Base-by-base conservation (phyloP, 2,113 vertebrate species). In the Anguilla japonica region DNA sequence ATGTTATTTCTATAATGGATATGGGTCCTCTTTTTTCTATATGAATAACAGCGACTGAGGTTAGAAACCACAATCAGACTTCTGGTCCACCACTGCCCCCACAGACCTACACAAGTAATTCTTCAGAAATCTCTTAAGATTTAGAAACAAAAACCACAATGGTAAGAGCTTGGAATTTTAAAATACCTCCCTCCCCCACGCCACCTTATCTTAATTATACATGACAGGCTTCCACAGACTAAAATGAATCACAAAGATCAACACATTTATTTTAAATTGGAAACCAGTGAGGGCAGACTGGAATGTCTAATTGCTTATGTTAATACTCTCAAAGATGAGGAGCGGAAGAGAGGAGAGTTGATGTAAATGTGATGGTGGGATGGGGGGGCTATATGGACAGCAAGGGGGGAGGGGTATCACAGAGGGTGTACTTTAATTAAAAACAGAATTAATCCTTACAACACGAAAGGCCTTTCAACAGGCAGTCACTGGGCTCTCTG, bases 281-380 rank as follows among this genome's bases (percentile, higher is more conserved):
- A 60, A 93, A 85, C 88, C 87, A 85, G 90, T 89, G 90, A 88
- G 82, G 88, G 86, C 91, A 92, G 91, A 93, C 88, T 91, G 89
- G 91, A 93, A 91, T 93, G 91, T 92, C 90, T 93, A 94, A 95
- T 95, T 95, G 94, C 93, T 95, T 94, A 94, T 95, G 94, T 91
- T 94, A 95, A 94, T 94, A 90, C 43, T 0, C 83, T 26, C 60
- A 88, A 82, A 91, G 92, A 89, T 89, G 89, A 87, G 87, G 87
- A 87, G 83, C 84, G 84, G 56, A 40, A 89, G 84, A 81, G 84
- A 83, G 67, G 57, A 39, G 84, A 26, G 60, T 9, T 82, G 87
- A 41, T 18, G 81, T 46, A 79, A 67, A 67, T 8, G 18, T 26
- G 18, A 67, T 43, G 81, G 83, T 71, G 86, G 82, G 75, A 41